phyloP scores from a whole-genome alignment of 1,140 invertebrate genomes.

The Holcopasites calliopsidis region DNA sequence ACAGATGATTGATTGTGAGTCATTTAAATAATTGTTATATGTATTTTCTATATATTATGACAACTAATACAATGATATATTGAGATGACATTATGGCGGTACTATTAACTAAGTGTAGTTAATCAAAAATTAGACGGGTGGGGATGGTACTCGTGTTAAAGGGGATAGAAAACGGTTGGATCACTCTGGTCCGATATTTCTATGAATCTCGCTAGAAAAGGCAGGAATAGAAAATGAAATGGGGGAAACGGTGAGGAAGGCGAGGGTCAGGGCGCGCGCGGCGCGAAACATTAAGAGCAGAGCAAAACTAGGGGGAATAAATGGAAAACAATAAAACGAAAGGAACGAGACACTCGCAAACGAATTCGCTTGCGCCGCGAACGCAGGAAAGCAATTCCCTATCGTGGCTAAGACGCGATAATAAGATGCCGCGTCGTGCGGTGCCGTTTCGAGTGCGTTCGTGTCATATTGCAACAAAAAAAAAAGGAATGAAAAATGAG shows the following conservation, averaged over 20 bases:
- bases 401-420: constrained; percentile 29
- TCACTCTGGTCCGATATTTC: constrained; percentile 72
- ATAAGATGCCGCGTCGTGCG: constrained; percentile 2
- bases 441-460: constrained; percentile 63
- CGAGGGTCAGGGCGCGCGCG: constrained; percentile 20
- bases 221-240: background rate
- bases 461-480: constrained; percentile 61
- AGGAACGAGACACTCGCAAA: constrained; percentile 65
- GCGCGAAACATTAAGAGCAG: constrained; percentile 48
- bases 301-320: constrained; percentile 20
- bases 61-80: constrained; percentile 70
- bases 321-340: constrained; percentile 11
- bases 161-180: constrained; percentile 57
- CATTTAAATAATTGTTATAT: constrained; percentile 79
- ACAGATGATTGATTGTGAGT: constrained; percentile 76
- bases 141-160: constrained; percentile 45
- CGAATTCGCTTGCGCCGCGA: constrained; percentile 43
- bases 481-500: constrained; percentile 64
- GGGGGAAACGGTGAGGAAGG: constrained; percentile 31
- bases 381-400: constrained; percentile 25
- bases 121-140: constrained; percentile 69
- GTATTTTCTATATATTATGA: constrained; percentile 79
- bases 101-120: constrained; percentile 77
- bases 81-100: constrained; percentile 76
- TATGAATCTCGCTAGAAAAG: constrained; percentile 66